Evolutionary conservation across 2,113 vertebrate species (phyloP).

Genomic region (Brachypodius melanocephalos): DNA sequence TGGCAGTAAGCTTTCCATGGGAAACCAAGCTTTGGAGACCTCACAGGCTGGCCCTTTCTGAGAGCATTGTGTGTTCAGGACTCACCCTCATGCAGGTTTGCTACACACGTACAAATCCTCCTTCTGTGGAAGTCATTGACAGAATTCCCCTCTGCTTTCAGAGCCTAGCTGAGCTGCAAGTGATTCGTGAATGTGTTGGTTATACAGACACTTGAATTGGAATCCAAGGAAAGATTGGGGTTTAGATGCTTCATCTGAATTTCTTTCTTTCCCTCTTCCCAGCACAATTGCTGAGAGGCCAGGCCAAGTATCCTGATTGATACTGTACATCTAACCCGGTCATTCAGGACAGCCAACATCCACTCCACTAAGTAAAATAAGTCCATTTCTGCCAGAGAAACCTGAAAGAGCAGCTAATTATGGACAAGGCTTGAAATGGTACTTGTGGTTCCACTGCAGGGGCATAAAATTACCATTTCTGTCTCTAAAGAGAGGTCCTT

Average conservation of each 20-base stretch:
- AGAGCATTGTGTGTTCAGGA: background rate
- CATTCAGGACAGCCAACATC: constrained; percentile 13
- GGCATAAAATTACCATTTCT: constrained; percentile 71
- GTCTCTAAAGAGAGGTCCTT: constrained; percentile 68
- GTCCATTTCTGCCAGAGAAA: constrained; percentile 57
- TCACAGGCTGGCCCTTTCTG: background rate
- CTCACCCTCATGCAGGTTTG: background rate
- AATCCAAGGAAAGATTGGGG: background rate
- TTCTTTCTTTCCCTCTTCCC: constrained; percentile 31
- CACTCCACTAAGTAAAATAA: constrained; percentile 55
- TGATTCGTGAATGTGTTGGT: background rate
- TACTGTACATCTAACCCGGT: background rate
- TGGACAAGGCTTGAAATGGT: constrained; percentile 35
- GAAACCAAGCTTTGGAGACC: background rate
- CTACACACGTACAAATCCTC: background rate
- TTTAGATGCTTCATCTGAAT: background rate
- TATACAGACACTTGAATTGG: background rate
- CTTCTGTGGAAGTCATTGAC: background rate
- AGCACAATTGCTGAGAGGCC: constrained; percentile 18
- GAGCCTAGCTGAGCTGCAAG: background rate
- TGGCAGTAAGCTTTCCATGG: background rate
- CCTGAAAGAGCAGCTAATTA: constrained; percentile 66
- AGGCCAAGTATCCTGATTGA: constrained; percentile 9
- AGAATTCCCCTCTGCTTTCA: background rate
- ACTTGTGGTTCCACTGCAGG: constrained; percentile 59